Base-by-base conservation (phyloP, 2,113 vertebrate species). In the Grus americana region DNA sequence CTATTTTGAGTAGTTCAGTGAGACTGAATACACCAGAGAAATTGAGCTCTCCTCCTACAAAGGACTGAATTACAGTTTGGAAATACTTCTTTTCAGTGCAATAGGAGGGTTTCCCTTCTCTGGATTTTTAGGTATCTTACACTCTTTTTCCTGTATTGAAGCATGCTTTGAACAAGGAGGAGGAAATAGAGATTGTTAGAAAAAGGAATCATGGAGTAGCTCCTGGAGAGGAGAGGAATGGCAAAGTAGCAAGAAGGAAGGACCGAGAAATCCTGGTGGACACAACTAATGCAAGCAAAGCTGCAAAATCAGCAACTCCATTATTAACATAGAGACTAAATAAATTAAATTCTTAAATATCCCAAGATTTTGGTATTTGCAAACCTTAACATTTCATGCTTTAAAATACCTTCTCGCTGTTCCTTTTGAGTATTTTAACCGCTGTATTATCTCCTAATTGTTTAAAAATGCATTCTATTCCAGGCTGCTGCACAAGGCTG, bases 401-500 rank as follows among this genome's bases (percentile, higher is more conserved):
- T 70, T 66, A 30, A 79, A 58, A 67, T 4, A 5, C 11, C 6
- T 18, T 47, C 20, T 72, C 17, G 9, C 50, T 57, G 15, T n/a
- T n/a, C 4, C 7, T 76, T 70, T 9, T 11, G 24, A 57, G 36
- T 12, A 11, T 34, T 83, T 78, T 27, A 42, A 27, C 3, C 6
- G 2, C 46, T 54, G 9, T 3, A 74, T 73, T 20, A 24, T 29
- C 38, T 61, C 38, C 32, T 36, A 11, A 66, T 14, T 32, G 26
- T 54, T 79, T 40, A 47, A 86, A 66, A 21, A 27, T 4, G 5
- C 50, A 13, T 40, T 63, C 30, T 83, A 0, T 86, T 88, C 7
- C 92, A 99, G 99, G 84, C 90, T 98, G 67, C 98, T 99, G 47
- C 99, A 99, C 92, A 96, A 93, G 61, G 98, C 97, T 68, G 98